These are phyloP conservation scores for Glomeris marginata DNA, from an alignment of 2,888 invertebrate genomes.

Conservation along the genomic window DNA sequence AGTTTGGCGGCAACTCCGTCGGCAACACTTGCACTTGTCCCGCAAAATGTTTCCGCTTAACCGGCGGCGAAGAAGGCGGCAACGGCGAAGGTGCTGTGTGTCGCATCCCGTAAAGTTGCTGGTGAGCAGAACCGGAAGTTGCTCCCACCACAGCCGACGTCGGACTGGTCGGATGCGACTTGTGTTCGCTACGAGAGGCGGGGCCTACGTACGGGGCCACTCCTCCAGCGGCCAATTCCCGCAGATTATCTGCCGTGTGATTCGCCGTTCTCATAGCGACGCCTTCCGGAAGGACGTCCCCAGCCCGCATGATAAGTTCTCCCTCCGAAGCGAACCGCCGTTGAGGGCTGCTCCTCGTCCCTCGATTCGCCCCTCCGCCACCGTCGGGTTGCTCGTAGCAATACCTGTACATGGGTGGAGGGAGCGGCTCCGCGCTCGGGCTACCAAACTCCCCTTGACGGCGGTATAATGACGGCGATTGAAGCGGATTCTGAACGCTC, in stretches of 20 bases:
- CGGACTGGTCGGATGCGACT: slow-evolving; percentile 60
- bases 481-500: slow-evolving; percentile 2
- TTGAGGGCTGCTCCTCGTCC: slow-evolving; percentile 43
- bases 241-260: slow-evolving; percentile 49
- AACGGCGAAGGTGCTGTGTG: too few species aligned
- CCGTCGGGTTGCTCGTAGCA: too few species aligned
- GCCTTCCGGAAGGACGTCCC: slow-evolving; percentile 32
- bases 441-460: slow-evolving; percentile 5
- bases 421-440: background rate
- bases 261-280: slow-evolving; percentile 27
- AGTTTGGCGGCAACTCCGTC: slow-evolving; percentile 4
- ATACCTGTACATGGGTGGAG: background rate
- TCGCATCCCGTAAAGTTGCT: background rate
- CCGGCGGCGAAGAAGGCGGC: slow-evolving; percentile 28
- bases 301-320: slow-evolving; percentile 46
- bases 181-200: slow-evolving; percentile 29
- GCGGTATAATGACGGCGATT: slow-evolving; percentile 5
- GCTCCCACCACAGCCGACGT: slow-evolving; percentile 32
- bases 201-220: slow-evolving; percentile 1
- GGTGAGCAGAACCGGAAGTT: too few species aligned
- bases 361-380: slow-evolving; percentile 8
- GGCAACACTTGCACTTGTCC: background rate
- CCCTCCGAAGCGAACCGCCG: slow-evolving; percentile 66
- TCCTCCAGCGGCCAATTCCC: slow-evolving; percentile 58
- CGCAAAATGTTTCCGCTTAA: slow-evolving; percentile 16